Evolutionary conservation across 2,888 invertebrate species (phyloP).

Genomic region (Allophyes oxyacanthae): DNA sequence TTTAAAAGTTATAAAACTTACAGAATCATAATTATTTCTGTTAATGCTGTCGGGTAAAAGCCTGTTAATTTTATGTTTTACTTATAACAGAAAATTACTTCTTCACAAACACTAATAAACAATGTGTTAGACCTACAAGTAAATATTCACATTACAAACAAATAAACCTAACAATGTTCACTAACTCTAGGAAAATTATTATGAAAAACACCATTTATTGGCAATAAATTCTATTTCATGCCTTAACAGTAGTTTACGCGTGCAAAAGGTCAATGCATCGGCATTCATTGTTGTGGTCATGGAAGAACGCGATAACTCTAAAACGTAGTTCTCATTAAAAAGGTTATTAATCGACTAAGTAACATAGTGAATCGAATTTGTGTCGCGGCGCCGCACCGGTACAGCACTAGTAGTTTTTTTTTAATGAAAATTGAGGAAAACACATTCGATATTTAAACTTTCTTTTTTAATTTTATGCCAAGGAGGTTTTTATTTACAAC

Average conservation of each 20-base stretch:
- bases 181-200: slow-evolving; percentile 20
- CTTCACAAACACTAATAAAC: background rate
- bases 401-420: slow-evolving; percentile 40
- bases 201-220: slow-evolving; percentile 38
- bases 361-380: slow-evolving; percentile 19
- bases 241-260: slow-evolving; percentile 40
- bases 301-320: slow-evolving; percentile 51
- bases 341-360: slow-evolving; percentile 49
- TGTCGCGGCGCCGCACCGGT: slow-evolving; percentile 25
- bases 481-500: too few relatives aligned
- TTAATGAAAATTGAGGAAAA: background rate
- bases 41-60: too few relatives aligned
- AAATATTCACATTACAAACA: slow-evolving; percentile 16
- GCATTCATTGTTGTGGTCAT: slow-evolving; percentile 57
- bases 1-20: background rate
- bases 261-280: slow-evolving; percentile 59
- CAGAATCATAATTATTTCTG: too few relatives aligned
- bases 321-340: slow-evolving; percentile 51
- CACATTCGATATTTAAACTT: slow-evolving; percentile 29
- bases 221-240: slow-evolving; percentile 44
- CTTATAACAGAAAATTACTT: slow-evolving; percentile 2
- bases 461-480: background rate
- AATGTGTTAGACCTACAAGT: background rate
- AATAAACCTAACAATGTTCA: slow-evolving; percentile 31
- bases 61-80: too few relatives aligned